Evolutionary conservation across 2,888 invertebrate species (phyloP), one percentile per base, ranked within the genome.

Genomic region (Teleogryllus oceanicus): DNA sequence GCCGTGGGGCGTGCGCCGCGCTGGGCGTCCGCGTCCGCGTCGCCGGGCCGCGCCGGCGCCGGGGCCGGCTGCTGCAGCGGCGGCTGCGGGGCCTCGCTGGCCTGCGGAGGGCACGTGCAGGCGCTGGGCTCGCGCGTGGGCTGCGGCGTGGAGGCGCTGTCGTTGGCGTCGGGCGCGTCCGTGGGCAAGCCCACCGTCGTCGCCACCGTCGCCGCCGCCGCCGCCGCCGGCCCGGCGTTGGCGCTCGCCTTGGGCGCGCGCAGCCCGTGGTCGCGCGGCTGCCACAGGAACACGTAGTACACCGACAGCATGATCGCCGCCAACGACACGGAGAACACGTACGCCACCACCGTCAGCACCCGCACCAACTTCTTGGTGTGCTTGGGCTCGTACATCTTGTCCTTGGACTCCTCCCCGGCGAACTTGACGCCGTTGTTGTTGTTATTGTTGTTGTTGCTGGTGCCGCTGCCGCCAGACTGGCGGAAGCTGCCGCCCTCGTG

Each of bases 231-330:
- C 62, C 62, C 62, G 11, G 62, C n/a, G 16, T 18, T n/a, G 11
- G 16, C n/a, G 62, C 62, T 11, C 62, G 16, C 62, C 16, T 62
- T 13, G 11, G n/a, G 11, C 16, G 16, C 4, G 12, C n/a, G 62
- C 62, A 62, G 62, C 62, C 16, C 62, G 62, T 62, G 37, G 74
- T 82, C 81, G 21, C 76, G 78, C 24, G 96, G 96, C 87, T 96
- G 94, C 97, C 97, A 97, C 87, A 97, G 92, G 88, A 97, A 94
- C 84, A 96, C 94, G 89, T 98, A 98, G 89, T 97, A 98, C 79
- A 96, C 90, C 18, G 96, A 96, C 83, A 98, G 90, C 90, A 97
- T 94, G 85, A 97, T 96, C 79, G 97, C 97, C 24, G 96, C 97
- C 85, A 97, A 90, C 76, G 97, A 97, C 84, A 98, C 97, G 87